Base-by-base conservation (phyloP, 2,797 vertebrate species). In the Epinephelus malabaricus region DNA sequence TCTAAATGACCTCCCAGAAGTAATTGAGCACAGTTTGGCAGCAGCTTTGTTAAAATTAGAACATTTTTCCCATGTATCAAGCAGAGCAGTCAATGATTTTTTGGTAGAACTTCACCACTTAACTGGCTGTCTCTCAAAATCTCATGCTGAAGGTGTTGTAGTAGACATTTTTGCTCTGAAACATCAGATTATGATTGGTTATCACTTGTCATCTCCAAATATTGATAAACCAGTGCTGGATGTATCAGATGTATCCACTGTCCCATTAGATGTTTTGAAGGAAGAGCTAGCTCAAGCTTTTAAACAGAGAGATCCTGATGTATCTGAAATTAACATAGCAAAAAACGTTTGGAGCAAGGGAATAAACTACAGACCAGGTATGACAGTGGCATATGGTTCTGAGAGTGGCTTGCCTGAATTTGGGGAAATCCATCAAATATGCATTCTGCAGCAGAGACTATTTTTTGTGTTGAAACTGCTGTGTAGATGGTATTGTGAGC, bases 351-450 rank as follows among this genome's bases (percentile, higher is more conserved):
- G 67, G 67, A 76, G 63, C 55, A 85, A 71, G 40, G 79, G 71
- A 62, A 82, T 72, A 64, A n/a, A 70, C 13, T 78, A 76, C 79
- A 78, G 71, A 13, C 15, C 47, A 53, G 79, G 79, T 49, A 78
- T 82, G 83, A 15, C 72, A 21, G 66, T 82, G 5, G 38, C 50
- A n/a, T 15, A 72, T 67, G 83, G 70, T 10, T 78, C 71, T 62
- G 23, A 45, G 10, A 67, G 74, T 82, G 83, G 79, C 45, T 54
- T 85, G 19, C 73, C 73, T 64, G 78, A 80, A 38, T 80, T 84
- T 74, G 79, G 65, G 34, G 83, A 78, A 85, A 84, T 81, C 34
- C 55, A 71, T 58, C 78, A 84, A 50, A 78, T 85, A 15, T 77
- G 65, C 61, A 62, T 85, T 66, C 40, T 88, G 34, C 43, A 80